phyloP scores from a whole-genome alignment of 2,888 invertebrate genomes.

The Leptopilina drosophilae region DNA sequence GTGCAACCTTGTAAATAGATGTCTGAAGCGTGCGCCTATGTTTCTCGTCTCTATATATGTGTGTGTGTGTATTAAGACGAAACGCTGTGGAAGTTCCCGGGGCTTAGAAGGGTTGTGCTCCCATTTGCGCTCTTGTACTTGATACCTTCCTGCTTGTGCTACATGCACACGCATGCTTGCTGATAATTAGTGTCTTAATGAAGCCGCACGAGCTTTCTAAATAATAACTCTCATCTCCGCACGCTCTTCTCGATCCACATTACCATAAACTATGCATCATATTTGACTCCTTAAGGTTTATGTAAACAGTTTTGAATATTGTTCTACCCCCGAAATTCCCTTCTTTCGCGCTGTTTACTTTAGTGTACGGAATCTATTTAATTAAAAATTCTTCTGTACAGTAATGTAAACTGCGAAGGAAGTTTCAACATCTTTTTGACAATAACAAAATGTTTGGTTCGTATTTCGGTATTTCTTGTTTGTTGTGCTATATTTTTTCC shows the following conservation, averaged over 20 bases:
- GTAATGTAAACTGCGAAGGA: too few species aligned
- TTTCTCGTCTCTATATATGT: slow-evolving; percentile 37
- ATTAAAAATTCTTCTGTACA: too few species aligned
- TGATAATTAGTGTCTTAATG: slow-evolving; percentile 71
- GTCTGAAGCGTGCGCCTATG: slow-evolving; percentile 66
- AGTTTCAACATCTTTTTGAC: too few species aligned
- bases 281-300: slow-evolving; percentile 41
- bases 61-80: slow-evolving; percentile 51
- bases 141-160: slow-evolving; percentile 56
- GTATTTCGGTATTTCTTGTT: too few species aligned
- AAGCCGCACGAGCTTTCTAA: slow-evolving; percentile 62
- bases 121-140: slow-evolving; percentile 59
- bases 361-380: too few species aligned
- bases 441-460: too few species aligned
- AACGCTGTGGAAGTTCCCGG: slow-evolving; percentile 59
- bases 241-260: slow-evolving; percentile 19
- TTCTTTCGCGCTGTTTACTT: background rate
- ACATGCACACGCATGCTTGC: slow-evolving; percentile 68
- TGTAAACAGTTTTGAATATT: slow-evolving; percentile 20
- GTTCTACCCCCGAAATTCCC: slow-evolving; percentile 41
- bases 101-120: slow-evolving; percentile 51
- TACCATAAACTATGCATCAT: slow-evolving; percentile 34
- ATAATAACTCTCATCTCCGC: slow-evolving; percentile 60
- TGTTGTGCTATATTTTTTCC: too few species aligned
- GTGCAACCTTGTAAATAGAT: slow-evolving; percentile 69